Conservation (phyloP, 2,888 invertebrate genomes). For the Himalopsyche anomala region DNA sequence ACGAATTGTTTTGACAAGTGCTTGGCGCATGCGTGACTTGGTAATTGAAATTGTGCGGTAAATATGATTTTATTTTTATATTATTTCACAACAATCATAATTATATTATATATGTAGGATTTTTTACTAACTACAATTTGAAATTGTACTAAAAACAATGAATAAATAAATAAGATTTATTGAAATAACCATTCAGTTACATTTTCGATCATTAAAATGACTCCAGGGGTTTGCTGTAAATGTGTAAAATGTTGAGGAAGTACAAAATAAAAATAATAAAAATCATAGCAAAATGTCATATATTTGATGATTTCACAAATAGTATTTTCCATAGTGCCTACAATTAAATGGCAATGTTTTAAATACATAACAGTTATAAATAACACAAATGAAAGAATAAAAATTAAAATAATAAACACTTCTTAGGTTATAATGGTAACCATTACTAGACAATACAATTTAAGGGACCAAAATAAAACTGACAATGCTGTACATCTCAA, state of each 20-base stretch:
- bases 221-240: no score
- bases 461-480: conserved; percentile 5
- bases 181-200: no score
- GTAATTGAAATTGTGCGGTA: neutral
- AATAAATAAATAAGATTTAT: no score
- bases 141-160: no score
- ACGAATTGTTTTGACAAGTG: neutral
- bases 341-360: conserved; percentile 35
- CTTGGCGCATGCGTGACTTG: neutral
- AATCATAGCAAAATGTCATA: conserved; percentile 26
- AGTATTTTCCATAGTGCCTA: conserved; percentile 27
- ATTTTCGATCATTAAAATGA: no score
- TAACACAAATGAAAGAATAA: neutral
- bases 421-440: conserved; percentile 36
- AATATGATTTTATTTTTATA: neutral
- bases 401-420: conserved; percentile 17
- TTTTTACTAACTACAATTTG: no score
- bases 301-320: conserved; percentile 27
- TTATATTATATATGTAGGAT: no score
- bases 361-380: conserved; percentile 35
- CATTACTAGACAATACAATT: neutral
- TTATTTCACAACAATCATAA: no score
- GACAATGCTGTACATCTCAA: neutral
- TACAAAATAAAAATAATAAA: neutral
- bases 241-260: no score